Conservation (phyloP, 1,140 invertebrate species). For the Meloidogyne exigua region DNA sequence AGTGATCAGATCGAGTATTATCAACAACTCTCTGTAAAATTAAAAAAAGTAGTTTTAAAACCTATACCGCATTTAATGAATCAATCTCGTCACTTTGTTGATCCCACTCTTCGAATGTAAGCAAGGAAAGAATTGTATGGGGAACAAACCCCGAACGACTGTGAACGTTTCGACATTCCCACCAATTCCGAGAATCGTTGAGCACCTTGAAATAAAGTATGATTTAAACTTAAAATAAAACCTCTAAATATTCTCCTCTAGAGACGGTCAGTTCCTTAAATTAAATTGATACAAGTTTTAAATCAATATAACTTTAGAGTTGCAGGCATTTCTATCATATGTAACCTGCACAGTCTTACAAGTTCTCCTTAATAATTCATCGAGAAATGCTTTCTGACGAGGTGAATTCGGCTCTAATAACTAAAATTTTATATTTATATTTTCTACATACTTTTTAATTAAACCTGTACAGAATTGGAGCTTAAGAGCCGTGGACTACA, state of each 20-base stretch:
- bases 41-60: not conserved
- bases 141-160: constrained; percentile 77
- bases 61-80: not conserved
- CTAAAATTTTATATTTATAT: not conserved
- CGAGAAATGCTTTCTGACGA: constrained; percentile 50
- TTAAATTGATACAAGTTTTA: not conserved
- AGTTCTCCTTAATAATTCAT: constrained; percentile 44
- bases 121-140: constrained; percentile 81
- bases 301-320: constrained; percentile 3
- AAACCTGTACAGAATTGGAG: constrained; percentile 31
- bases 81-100: constrained; percentile 7
- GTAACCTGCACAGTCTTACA: constrained; percentile 75
- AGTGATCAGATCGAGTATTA: not conserved
- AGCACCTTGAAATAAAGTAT: constrained; percentile 72
- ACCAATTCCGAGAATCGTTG: constrained; percentile 94
- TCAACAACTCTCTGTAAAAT: not conserved
- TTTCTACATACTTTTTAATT: no score
- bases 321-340: constrained; percentile 72
- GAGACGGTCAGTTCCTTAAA: constrained; percentile 84
- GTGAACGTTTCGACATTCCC: constrained; percentile 83
- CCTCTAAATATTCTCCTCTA: constrained; percentile 90
- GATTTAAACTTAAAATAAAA: constrained; percentile 24
- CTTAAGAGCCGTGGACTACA: not conserved
- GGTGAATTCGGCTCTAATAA: constrained; percentile 41
- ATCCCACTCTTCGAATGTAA: constrained; percentile 10